phyloP scores from a whole-genome alignment of 2,888 invertebrate genomes.

The Pseudoips prasinana region DNA sequence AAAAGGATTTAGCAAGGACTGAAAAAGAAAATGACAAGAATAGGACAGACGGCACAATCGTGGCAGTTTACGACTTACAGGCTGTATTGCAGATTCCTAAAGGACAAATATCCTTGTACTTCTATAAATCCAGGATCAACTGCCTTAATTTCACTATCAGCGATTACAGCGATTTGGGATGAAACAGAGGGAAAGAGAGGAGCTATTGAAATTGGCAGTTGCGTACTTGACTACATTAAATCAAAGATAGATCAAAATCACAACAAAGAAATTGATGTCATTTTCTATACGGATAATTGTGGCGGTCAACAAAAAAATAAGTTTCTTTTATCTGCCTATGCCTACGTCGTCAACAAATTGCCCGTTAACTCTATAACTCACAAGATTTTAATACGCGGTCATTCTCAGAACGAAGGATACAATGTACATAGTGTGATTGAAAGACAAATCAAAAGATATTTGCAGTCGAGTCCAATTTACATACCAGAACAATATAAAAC shows the following conservation, averaged over 20 bases:
- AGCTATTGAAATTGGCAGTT: conserved; percentile 8
- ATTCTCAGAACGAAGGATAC: conserved; percentile 16
- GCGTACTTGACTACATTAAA: conserved; percentile 5
- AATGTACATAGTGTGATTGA: conserved; percentile 12
- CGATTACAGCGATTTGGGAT: conserved; percentile 15
- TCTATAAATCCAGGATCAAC: conserved; percentile 19
- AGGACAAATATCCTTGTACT: conserved; percentile 11
- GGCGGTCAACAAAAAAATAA: conserved; percentile 28
- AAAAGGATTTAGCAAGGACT: conserved; percentile 2
- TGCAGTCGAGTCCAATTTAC: conserved; percentile 13
- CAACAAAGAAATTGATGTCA: conserved; percentile 5
- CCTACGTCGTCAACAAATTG: conserved; percentile 9
- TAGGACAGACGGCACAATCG: conserved; percentile 1
- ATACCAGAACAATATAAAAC: conserved; percentile 19
- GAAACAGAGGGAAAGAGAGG: conserved; percentile 8
- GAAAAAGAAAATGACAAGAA: conserved; percentile 5
- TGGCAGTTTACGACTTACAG: conserved; percentile 6
- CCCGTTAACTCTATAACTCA: conserved; percentile 1
- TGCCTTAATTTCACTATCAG: conserved; percentile 20
- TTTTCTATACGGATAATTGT: conserved; percentile 20
- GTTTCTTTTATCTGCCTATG: conserved; percentile 19
- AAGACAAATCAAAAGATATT: conserved; percentile 4
- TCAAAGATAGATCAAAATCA: background rate
- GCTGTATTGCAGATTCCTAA: conserved; percentile 7
- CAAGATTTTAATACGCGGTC: conserved; percentile 12